Conservation (phyloP, 1,140 invertebrate genomes). For the Drosophila kepulauana region DNA sequence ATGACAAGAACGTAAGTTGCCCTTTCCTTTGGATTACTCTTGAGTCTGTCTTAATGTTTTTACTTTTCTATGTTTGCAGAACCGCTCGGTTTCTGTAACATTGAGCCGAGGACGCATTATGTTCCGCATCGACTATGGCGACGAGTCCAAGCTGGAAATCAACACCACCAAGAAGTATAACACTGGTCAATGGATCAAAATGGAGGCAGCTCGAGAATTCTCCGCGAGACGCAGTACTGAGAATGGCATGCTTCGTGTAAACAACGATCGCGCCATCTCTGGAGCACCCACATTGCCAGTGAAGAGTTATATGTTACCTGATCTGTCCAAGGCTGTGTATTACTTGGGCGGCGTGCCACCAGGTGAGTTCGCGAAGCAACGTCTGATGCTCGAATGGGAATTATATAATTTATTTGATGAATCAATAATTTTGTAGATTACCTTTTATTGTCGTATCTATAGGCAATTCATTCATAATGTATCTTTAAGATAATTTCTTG, state of each 20-base stretch:
- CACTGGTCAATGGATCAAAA: slow-evolving; percentile 91
- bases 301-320: slow-evolving; percentile 87
- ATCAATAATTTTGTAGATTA: no score
- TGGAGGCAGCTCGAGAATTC: slow-evolving; percentile 89
- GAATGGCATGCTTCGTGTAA: slow-evolving; percentile 89
- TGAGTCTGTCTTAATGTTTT: neutral
- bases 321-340: slow-evolving; percentile 88
- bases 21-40: neutral
- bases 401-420: no score
- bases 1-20: slow-evolving; percentile 87
- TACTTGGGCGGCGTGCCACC: slow-evolving; percentile 94
- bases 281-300: slow-evolving; percentile 88
- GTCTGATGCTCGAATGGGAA: no score
- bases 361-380: slow-evolving; percentile 85
- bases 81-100: slow-evolving; percentile 92
- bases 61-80: slow-evolving; percentile 85
- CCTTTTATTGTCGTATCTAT: no score
- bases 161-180: slow-evolving; percentile 91
- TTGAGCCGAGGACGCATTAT: slow-evolving; percentile 91
- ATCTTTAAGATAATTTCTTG: no score
- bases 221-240: slow-evolving; percentile 86
- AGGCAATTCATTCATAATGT: no score
- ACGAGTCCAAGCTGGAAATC: slow-evolving; percentile 88
- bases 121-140: slow-evolving; percentile 90
- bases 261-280: slow-evolving; percentile 88